Conservation (phyloP, 2,797 vertebrate genomes). For the Danio jaintianensis region DNA sequence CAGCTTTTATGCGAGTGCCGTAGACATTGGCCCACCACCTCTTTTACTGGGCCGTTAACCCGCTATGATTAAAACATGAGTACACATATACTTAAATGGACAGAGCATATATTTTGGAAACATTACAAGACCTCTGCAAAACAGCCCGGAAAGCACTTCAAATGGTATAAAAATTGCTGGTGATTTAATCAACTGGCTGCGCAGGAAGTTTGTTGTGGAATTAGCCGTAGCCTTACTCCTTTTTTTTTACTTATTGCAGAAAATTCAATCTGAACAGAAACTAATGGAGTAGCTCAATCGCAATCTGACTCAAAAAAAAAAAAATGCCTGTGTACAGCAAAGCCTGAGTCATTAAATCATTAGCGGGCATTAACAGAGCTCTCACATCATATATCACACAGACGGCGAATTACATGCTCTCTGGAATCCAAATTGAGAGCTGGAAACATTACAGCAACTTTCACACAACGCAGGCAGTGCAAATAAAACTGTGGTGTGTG, state of each 20-base stretch:
- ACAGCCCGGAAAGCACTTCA: slow-evolving; percentile 34
- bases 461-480: slow-evolving; percentile 7
- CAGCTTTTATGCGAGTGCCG: slow-evolving; percentile 61
- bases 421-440: slow-evolving; percentile 40
- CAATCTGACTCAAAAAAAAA: slow-evolving; percentile 43
- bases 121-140: slow-evolving; percentile 46
- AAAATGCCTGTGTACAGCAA: slow-evolving; percentile 46
- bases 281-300: slow-evolving; percentile 70
- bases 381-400: slow-evolving; percentile 44
- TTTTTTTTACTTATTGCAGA: slow-evolving; percentile 30
- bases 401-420: slow-evolving; percentile 36
- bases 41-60: slow-evolving; percentile 45
- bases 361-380: slow-evolving; percentile 57
- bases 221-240: slow-evolving; percentile 44
- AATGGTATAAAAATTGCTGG: slow-evolving; percentile 61
- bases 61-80: slow-evolving; percentile 46
- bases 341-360: slow-evolving; percentile 72
- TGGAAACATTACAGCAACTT: slow-evolving; percentile 7
- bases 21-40: slow-evolving; percentile 19
- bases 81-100: slow-evolving; percentile 34
- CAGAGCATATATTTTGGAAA: slow-evolving; percentile 54
- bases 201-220: slow-evolving; percentile 45
- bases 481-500: slow-evolving; percentile 27
- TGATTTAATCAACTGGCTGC: slow-evolving; percentile 65
- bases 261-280: slow-evolving; percentile 52